Percentiles rank a stretch among this genome's conserved stretches.
phyloP scores from a whole-genome alignment of 1,140 invertebrate genomes.

The Drosophila busckii region DNA sequence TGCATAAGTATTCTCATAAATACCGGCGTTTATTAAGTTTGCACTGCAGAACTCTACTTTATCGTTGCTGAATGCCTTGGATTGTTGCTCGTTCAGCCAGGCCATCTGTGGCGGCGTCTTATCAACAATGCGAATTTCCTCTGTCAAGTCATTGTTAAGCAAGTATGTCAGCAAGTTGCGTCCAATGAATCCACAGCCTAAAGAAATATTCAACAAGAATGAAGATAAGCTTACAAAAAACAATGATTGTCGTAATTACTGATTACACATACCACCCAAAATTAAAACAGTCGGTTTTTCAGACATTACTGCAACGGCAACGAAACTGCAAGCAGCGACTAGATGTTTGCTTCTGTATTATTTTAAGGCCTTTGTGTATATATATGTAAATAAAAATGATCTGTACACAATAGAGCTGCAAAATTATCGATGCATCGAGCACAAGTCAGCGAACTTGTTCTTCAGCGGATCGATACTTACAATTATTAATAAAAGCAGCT shows the following conservation, averaged over 20 bases:
- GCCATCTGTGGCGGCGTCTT: slow-evolving; percentile 95
- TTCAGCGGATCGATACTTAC: too few relatives aligned
- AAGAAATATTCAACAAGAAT: too few relatives aligned
- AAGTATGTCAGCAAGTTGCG: slow-evolving; percentile 91
- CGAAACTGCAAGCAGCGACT: slow-evolving; percentile 36
- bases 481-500: too few relatives aligned
- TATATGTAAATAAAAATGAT: too few relatives aligned
- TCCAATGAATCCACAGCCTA: slow-evolving; percentile 94
- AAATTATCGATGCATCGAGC: too few relatives aligned
- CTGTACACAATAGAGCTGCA: too few relatives aligned
- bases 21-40: slow-evolving; percentile 93
- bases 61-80: slow-evolving; percentile 85
- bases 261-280: slow-evolving; percentile 67
- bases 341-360: slow-evolving; percentile 11
- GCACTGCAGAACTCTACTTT: slow-evolving; percentile 93
- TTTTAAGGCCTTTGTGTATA: slow-evolving; percentile 10
- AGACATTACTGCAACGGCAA: slow-evolving; percentile 59
- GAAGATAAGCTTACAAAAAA: too few relatives aligned
- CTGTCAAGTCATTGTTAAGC: slow-evolving; percentile 87
- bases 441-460: too few relatives aligned
- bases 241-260: too few relatives aligned
- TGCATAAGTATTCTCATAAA: slow-evolving; percentile 51
- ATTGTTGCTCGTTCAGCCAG: slow-evolving; percentile 89
- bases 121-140: slow-evolving; percentile 89
- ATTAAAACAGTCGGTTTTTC: slow-evolving; percentile 75